Conservation (phyloP, 2,888 invertebrate species). For the Acronicta leporina region DNA sequence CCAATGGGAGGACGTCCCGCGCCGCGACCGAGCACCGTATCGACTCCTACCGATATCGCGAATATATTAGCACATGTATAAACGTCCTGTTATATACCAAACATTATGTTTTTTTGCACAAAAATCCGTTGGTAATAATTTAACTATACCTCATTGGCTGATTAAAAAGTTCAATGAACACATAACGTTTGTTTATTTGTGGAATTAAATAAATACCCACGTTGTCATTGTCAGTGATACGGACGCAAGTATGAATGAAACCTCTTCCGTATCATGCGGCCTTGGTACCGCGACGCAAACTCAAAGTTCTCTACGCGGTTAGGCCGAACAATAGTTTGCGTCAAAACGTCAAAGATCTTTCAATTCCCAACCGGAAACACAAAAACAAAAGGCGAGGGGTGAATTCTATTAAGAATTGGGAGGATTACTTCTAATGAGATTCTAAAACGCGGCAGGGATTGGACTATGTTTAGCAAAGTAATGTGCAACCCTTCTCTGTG, state of each 20-base stretch:
- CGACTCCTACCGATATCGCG: slow-evolving; percentile 75
- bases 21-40: slow-evolving; percentile 69
- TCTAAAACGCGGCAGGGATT: slow-evolving; percentile 63
- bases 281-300: slow-evolving; percentile 76
- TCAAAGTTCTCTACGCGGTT: slow-evolving; percentile 69
- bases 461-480: slow-evolving; percentile 83
- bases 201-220: slow-evolving; percentile 47
- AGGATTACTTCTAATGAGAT: slow-evolving; percentile 80
- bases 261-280: slow-evolving; percentile 75
- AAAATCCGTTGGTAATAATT: slow-evolving; percentile 23
- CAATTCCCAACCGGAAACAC: slow-evolving; percentile 74
- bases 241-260: slow-evolving; percentile 55
- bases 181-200: slow-evolving; percentile 44
- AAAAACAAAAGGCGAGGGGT: slow-evolving; percentile 81
- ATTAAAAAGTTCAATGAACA: slow-evolving; percentile 54
- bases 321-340: slow-evolving; percentile 66
- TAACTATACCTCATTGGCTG: slow-evolving; percentile 54
- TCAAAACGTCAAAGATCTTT: slow-evolving; percentile 73
- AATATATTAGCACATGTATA: slow-evolving; percentile 79
- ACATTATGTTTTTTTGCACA: slow-evolving; percentile 47
- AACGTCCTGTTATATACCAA: slow-evolving; percentile 55
- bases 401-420: slow-evolving; percentile 77
- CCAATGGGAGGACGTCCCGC: slow-evolving; percentile 80
- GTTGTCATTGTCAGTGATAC: slow-evolving; percentile 56
- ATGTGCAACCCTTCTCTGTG: slow-evolving; percentile 82